Conservation (phyloP, 2,888 invertebrate genomes). For the Drosophila anomalipes region DNA sequence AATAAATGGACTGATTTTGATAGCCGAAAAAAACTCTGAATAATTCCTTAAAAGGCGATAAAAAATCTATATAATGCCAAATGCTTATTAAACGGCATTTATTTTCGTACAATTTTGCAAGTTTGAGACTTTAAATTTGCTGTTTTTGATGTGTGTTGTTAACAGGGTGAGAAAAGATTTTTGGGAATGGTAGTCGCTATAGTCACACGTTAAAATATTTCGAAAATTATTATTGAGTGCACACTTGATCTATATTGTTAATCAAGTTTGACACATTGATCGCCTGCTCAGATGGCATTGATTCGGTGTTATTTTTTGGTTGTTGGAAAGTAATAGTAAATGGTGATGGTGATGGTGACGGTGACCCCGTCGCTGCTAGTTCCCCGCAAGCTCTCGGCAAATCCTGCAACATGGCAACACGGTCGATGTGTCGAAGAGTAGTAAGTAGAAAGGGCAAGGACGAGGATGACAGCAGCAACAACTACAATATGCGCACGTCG, state of each 20-base stretch:
- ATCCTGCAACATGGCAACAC: conserved; percentile 24
- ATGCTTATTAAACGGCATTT: not conserved
- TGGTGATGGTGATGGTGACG: conserved; percentile 24
- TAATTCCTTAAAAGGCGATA: not conserved
- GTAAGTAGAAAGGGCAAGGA: conserved; percentile 5
- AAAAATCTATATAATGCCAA: not conserved
- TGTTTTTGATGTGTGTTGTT: not conserved
- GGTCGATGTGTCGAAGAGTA: conserved; percentile 1
- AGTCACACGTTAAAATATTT: too few relatives aligned
- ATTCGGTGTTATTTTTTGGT: conserved; percentile 7
- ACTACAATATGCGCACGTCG: conserved; percentile 64
- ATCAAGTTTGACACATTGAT: conserved; percentile 29
- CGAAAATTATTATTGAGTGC: not conserved
- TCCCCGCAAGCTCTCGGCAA: not conserved
- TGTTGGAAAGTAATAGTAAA: conserved; percentile 28
- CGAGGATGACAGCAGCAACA: conserved; percentile 35
- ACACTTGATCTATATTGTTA: not conserved
- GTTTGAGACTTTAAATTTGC: not conserved
- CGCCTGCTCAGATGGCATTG: conserved; percentile 48
- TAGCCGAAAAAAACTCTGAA: not conserved
- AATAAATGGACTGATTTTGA: not conserved
- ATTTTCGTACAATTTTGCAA: not conserved
- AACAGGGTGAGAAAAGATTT: not conserved
- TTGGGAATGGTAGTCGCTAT: not conserved
- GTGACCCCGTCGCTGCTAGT: conserved; percentile 18